Percentiles rank a stretch among this genome's conserved stretches.
Evolutionary conservation across 2,113 vertebrate species (phyloP).

Genomic region (Antechinus flavipes): DNA sequence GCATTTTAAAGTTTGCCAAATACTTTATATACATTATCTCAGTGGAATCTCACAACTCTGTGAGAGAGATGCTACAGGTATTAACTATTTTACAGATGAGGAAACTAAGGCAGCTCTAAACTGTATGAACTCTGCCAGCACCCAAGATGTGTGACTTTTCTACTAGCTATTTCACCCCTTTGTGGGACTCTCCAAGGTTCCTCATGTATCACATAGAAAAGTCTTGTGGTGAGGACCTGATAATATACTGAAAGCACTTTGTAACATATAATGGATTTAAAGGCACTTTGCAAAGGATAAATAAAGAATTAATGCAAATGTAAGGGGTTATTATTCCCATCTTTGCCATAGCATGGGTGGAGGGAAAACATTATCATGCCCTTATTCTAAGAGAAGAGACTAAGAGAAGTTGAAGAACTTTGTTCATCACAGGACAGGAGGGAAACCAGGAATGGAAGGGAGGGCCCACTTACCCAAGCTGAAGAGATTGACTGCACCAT

Average conservation of each 20-base stretch:
- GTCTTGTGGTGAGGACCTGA: not conserved
- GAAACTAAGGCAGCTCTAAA: not conserved
- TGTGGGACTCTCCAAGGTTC: not conserved
- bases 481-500: constrained; percentile 91
- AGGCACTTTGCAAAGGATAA: not conserved
- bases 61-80: not conserved
- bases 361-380: not conserved
- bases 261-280: not conserved
- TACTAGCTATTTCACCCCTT: not conserved
- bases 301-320: not conserved
- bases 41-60: not conserved
- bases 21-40: not conserved
- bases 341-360: not conserved
- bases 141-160: not conserved
- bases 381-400: not conserved
- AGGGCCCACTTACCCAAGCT: constrained; percentile 81
- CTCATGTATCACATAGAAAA: not conserved
- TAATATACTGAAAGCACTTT: not conserved
- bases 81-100: not conserved
- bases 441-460: accelerated
- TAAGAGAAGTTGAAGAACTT: not conserved
- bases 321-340: not conserved
- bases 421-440: accelerated
- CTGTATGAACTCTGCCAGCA: not conserved
- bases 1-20: not conserved